Conservation (phyloP, 2,888 invertebrate species). For the Cataglyphis altisquamis region DNA sequence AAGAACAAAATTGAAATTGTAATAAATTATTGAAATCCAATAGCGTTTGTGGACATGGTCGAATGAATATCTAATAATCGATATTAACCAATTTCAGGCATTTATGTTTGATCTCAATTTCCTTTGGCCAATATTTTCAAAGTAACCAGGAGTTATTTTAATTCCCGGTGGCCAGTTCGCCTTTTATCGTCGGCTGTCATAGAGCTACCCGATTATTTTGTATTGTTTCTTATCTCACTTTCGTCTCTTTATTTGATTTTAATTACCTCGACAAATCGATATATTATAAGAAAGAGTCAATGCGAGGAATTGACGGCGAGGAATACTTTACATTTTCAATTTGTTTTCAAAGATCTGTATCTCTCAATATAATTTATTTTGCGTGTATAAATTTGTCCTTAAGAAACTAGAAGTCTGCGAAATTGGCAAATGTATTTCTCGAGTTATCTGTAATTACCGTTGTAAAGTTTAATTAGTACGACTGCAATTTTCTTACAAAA, state of each 20-base stretch:
- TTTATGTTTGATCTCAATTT: conserved; percentile 77
- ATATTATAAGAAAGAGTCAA: conserved; percentile 19
- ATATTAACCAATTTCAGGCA: conserved; percentile 69
- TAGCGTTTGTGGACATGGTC: conserved; percentile 52
- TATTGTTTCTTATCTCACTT: conserved; percentile 52
- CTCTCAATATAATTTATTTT: not conserved
- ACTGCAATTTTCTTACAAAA: not conserved
- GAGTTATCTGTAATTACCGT: not conserved
- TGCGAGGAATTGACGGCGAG: not conserved
- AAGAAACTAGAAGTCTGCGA: not conserved
- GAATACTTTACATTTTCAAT: not conserved
- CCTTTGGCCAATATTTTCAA: conserved; percentile 71
- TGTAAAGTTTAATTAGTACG: not conserved
- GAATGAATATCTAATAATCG: conserved; percentile 76
- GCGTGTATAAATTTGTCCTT: not conserved
- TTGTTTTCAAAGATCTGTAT: not conserved
- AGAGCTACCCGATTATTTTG: conserved; percentile 56
- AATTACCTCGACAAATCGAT: conserved; percentile 61
- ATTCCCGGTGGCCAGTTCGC: conserved; percentile 56
- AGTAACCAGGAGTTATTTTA: conserved; percentile 64
- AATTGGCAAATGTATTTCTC: not conserved
- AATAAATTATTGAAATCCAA: conserved; percentile 78
- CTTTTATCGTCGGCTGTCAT: conserved; percentile 59
- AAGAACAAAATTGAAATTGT: conserved; percentile 59
- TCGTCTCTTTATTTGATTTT: conserved; percentile 65